Conservation (phyloP, 2,888 invertebrate species). For the Diplazon laetatorius region DNA sequence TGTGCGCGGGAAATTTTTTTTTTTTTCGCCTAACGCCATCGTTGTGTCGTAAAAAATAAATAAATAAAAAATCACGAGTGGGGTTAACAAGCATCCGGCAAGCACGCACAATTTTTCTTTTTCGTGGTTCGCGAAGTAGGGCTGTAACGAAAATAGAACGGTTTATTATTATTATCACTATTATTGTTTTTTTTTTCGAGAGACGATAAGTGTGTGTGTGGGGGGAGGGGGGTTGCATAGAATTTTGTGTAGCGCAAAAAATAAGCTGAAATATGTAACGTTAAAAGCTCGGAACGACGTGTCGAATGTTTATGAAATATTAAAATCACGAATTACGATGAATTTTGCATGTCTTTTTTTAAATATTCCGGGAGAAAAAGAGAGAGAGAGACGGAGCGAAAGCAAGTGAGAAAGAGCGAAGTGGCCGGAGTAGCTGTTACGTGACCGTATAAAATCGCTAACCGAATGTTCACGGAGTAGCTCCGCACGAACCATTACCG, state of each 20-base stretch:
- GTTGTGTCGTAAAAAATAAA: too few species aligned
- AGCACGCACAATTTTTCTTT: too few species aligned
- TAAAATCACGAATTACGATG: constrained; percentile 60
- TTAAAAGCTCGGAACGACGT: constrained; percentile 49
- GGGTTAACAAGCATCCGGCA: too few species aligned
- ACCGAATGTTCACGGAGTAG: neutral
- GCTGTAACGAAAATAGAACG: neutral
- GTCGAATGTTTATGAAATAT: constrained; percentile 61
- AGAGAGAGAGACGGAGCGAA: too few species aligned
- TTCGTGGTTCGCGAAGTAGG: neutral
- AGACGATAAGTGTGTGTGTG: neutral
- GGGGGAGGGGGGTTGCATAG: too few species aligned
- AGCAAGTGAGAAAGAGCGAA: too few species aligned
- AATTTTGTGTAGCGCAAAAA: too few species aligned
- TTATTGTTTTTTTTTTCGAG: too few species aligned
- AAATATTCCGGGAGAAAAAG: constrained; percentile 58
- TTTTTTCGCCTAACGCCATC: too few species aligned
- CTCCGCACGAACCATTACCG: neutral
- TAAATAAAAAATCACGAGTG: too few species aligned
- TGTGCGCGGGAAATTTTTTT: too few species aligned
- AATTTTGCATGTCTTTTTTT: constrained; percentile 44
- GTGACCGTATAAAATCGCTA: constrained; percentile 7
- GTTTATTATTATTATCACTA: too few species aligned
- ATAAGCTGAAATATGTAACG: constrained; percentile 10
- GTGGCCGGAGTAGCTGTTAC: constrained; percentile 9